phyloP scores from a whole-genome alignment of 1,140 invertebrate species.

The Calephelis nemesis region DNA sequence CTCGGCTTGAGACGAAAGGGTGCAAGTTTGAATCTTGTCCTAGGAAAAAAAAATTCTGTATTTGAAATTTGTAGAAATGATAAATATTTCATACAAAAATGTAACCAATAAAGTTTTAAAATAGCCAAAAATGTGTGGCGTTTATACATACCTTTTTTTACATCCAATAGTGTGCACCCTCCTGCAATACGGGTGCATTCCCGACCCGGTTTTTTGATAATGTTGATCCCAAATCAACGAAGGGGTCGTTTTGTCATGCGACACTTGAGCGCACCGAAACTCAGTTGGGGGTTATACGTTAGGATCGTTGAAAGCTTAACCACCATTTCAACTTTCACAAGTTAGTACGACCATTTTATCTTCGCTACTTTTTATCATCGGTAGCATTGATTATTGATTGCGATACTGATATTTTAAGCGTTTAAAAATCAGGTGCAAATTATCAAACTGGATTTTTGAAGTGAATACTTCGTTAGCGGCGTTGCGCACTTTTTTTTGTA shows the following conservation, averaged over 20 bases:
- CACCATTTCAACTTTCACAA: slow-evolving; percentile 33
- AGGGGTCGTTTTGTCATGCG: slow-evolving; percentile 74
- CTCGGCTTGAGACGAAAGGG: too few relatives aligned
- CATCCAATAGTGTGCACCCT: slow-evolving; percentile 48
- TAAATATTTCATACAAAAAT: neutral
- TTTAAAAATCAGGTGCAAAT: neutral
- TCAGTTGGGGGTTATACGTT: slow-evolving; percentile 64
- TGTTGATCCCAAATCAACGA: slow-evolving; percentile 65
- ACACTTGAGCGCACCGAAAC: slow-evolving; percentile 69
- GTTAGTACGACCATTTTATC: slow-evolving; percentile 9
- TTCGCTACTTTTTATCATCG: slow-evolving; percentile 1
- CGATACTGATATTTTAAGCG: neutral
- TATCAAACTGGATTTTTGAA: too few relatives aligned
- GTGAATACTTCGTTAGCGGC: too few relatives aligned
- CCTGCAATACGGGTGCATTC: slow-evolving; percentile 69
- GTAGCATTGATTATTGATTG: neutral
- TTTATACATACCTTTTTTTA: slow-evolving; percentile 23
- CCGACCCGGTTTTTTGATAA: slow-evolving; percentile 70
- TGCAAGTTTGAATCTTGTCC: too few relatives aligned
- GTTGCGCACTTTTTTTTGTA: too few relatives aligned
- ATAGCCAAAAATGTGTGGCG: neutral
- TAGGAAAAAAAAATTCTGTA: too few relatives aligned
- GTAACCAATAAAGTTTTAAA: neutral
- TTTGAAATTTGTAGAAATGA: too few relatives aligned
- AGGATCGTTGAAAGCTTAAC: slow-evolving; percentile 58